Base-by-base conservation (phyloP, 2,113 vertebrate species). In the Strix uralensis region DNA sequence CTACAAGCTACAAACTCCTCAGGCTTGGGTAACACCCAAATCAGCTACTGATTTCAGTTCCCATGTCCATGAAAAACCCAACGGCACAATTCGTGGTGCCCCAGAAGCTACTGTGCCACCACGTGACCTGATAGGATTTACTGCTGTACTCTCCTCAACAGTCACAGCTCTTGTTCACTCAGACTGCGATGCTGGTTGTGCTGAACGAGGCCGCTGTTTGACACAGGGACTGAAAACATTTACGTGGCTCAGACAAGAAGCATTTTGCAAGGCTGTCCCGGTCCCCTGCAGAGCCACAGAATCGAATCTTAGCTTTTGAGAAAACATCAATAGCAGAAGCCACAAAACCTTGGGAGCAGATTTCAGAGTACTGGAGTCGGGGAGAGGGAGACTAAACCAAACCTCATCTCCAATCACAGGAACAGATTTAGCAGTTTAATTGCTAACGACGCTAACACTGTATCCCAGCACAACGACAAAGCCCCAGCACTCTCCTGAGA, bases 91-190 rank as follows among this genome's bases (percentile, higher is more conserved):
- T 13, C 1, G 13, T 34, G 58, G 47, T 36, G 32, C 44, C 36
- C 17, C 11, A 65, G 51, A 51, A 79, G 58, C 65, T 44, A 15
- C 49, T 22, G 57, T 51, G 57, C 42, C 49, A 40, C 42, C 20
- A 7, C 7, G 3, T 3, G 26, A 42, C 49, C 5, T 2, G 9
- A 21, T 8, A 11, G 0, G 4, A 49, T 71, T 42, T 63, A 71
- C n/a, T 32, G 62, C 62, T 49, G 2, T 17, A 7, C 27, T 40
- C 42, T 49, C 19, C 34, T 40, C 11, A 26, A 34, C 5, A 3
- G 27, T 19, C 27, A 30, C 58, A 18, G 9, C 52, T 38, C 52
- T 23, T 18, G 25, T 21, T 42, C n/a, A 3, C 51, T 58, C 32
- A 17, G 62, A 15, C 71, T 15, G 65, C 10, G 47, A 22, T 27